Evolutionary conservation across 1,140 invertebrate species (phyloP), one percentile per base, ranked within the genome.

Genomic region (Microplitis mediator): DNA sequence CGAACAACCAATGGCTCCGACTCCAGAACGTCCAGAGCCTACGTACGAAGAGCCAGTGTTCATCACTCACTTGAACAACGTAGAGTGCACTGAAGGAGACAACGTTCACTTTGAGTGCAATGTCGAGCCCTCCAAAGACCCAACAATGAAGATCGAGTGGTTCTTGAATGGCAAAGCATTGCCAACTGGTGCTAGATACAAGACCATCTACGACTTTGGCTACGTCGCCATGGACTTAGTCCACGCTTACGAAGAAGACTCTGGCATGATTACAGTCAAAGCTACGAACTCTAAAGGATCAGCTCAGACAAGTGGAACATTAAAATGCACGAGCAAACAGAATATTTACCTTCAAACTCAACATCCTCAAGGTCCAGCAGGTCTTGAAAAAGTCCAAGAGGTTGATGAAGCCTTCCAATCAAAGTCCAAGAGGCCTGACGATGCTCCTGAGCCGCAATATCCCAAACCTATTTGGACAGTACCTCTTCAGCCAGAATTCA

Each of bases 91-190:
- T 70, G 97, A 99, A 89, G 93, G 93, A 63, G 95, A 97, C 72
- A 94, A 93, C 72, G 95, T 93, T 75, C 95, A 96, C 85, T 99
- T 99, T 81, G 96, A 98, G 86, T 98, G 96, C 83, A 93, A 94
- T 76, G 95, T 99, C 4, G 94, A 98, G 83, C 97, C 97, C 50
- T 93, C 95, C 9, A 95, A 95, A 83, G 97, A 99, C 88, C 96
- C 97, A 2, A 97, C 95, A 9, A 92, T 98, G 89, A 94, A 93
- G 79, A 94, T 97, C 77, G 95, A 96, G 86, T 97, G 95, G 95
- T 95, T 94, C 87, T 89, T 94, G 64, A 97, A 97, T 80, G 94
- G 93, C 11, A 93, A 95, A 86, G 91, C 93, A 5, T 83, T 97
- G 68, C 93, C 93, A 73, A 91, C 90, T 56, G 95, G 94, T 35